Percentiles rank a stretch among this genome's conserved stretches.
Evolutionary conservation across 2,113 vertebrate genomes (phyloP).

Genomic region (Colinus virginianus): DNA sequence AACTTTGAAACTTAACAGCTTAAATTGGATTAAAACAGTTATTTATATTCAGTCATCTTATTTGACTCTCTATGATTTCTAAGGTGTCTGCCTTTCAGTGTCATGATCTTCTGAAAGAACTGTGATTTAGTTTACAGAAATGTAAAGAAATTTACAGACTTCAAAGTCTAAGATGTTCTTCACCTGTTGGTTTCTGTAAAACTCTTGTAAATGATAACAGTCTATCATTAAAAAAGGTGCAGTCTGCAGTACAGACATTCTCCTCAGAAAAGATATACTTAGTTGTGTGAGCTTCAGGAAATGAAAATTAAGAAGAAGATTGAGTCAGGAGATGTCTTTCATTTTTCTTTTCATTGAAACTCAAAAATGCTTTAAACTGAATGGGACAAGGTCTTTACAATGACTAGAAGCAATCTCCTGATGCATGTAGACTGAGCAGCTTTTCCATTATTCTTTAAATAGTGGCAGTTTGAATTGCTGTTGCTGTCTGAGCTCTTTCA

Average conservation of each 20-base stretch:
- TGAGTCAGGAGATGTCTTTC: not conserved
- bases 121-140: not conserved
- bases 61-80: not conserved
- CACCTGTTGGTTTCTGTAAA: not conserved
- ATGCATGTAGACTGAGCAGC: not conserved
- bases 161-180: not conserved
- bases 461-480: not conserved
- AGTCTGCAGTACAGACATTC: not conserved
- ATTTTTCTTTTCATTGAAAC: not conserved
- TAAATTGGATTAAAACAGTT: not conserved
- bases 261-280: not conserved
- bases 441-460: not conserved
- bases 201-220: not conserved
- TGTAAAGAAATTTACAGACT: not conserved
- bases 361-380: not conserved
- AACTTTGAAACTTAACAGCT: not conserved
- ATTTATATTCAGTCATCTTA: not conserved
- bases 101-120: not conserved
- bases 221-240: not conserved
- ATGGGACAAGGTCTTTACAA: not conserved
- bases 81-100: not conserved
- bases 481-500: not conserved
- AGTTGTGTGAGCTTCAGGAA: not conserved
- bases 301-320: not conserved
- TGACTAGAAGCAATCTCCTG: not conserved